Conservation (phyloP, 37 sponge, comb jelly and placozoan genomes). For the Spongilla lacustris region DNA sequence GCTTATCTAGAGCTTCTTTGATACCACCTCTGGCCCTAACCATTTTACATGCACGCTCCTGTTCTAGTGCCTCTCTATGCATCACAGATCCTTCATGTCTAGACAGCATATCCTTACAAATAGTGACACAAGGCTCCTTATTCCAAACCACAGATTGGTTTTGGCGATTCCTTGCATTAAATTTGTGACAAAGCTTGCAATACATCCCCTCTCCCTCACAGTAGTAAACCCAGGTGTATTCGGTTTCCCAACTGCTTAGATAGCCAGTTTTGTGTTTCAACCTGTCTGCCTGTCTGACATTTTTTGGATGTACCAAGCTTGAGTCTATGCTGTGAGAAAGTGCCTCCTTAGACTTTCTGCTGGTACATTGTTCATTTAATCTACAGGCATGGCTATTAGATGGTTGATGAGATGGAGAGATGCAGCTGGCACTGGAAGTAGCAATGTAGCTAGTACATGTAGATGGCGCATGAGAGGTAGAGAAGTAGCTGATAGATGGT, state of each 20-base stretch:
- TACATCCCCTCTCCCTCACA: conserved; percentile 1
- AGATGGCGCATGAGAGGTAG: neutral
- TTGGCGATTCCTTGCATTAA: neutral
- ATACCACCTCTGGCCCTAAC: conserved; percentile 25
- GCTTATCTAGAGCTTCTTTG: conserved; percentile 19
- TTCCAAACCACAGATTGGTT: neutral
- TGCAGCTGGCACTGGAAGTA: neutral
- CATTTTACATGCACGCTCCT: neutral
- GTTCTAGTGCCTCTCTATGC: conserved; percentile 29
- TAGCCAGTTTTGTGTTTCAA: neutral
- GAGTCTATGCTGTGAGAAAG: neutral
- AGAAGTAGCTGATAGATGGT: neutral
- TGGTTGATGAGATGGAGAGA: neutral
- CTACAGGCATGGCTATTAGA: neutral
- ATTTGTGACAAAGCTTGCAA: neutral
- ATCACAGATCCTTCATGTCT: conserved; percentile 29
- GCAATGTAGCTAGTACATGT: neutral
- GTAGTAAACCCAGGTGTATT: neutral
- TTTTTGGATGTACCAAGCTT: neutral
- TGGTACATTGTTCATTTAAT: neutral
- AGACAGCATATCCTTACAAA: conserved; percentile 1
- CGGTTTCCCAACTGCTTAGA: neutral
- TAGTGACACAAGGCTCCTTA: conserved; percentile 14
- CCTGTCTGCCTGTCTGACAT: neutral
- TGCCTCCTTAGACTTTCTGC: neutral